Conservation (phyloP, 1,140 invertebrate species). For the Trichomalopsis sarcophagae region DNA sequence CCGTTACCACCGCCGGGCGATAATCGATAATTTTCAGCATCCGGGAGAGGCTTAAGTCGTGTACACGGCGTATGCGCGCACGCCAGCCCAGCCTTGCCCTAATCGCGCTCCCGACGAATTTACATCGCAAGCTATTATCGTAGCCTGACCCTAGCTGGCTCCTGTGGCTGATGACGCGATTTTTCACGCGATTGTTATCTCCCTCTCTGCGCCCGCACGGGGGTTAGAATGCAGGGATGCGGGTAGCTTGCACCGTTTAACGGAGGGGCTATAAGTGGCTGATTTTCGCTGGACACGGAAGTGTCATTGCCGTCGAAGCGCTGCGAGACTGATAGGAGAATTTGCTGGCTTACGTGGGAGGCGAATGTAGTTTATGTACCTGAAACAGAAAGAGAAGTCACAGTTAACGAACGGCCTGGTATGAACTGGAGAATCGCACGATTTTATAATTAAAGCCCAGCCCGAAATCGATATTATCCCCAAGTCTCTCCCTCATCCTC, state of each 20-base stretch:
- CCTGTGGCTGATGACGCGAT: neutral
- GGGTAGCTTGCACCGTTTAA: too few species aligned
- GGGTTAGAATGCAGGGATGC: too few species aligned
- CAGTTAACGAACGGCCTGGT: neutral
- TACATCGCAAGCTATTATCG: slow-evolving; percentile 24
- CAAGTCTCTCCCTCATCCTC: neutral
- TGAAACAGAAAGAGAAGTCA: neutral
- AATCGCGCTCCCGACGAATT: slow-evolving; percentile 21
- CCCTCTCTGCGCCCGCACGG: neutral
- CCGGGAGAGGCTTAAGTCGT: slow-evolving; percentile 18
- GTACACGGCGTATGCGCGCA: neutral
- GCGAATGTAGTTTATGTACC: neutral
- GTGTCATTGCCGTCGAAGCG: too few species aligned
- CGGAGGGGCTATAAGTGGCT: too few species aligned
- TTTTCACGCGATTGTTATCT: neutral
- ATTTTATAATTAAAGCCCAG: too few species aligned
- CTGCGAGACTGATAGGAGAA: too few species aligned
- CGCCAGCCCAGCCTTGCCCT: neutral
- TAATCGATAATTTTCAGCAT: slow-evolving; percentile 49
- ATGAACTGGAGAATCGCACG: too few species aligned
- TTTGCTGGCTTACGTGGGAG: too few species aligned
- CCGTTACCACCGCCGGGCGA: neutral
- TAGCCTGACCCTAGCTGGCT: neutral
- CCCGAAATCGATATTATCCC: too few species aligned
- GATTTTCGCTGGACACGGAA: too few species aligned